Conservation (phyloP, 2,113 vertebrate species). For the Gopherus evgoodei region DNA sequence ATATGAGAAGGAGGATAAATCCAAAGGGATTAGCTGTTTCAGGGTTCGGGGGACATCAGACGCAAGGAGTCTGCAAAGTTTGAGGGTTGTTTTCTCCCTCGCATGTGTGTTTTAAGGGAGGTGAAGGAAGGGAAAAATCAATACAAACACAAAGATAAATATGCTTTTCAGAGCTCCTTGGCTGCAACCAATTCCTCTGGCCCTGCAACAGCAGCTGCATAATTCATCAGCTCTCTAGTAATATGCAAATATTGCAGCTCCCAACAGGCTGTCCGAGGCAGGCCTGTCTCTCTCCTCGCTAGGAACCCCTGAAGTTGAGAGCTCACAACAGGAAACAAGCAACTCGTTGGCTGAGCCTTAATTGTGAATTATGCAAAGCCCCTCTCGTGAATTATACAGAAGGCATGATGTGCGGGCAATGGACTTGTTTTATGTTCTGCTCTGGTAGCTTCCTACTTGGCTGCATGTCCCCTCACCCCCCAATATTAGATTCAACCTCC, state of each 20-base stretch:
- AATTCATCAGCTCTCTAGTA: conserved; percentile 50
- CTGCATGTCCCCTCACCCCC: neutral
- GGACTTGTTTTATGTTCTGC: conserved; percentile 32
- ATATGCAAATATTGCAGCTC: conserved; percentile 17
- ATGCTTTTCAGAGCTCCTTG: neutral
- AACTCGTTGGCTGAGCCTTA: conserved; percentile 7
- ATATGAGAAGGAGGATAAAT: neutral
- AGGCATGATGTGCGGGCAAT: neutral
- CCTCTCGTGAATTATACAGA: conserved; percentile 20
- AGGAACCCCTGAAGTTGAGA: neutral
- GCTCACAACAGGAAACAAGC: neutral
- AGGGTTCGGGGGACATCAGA: accelerated
- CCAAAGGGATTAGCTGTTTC: neutral
- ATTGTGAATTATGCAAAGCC: conserved; percentile 13
- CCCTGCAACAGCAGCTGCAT: conserved; percentile 12
- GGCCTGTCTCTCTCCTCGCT: neutral
- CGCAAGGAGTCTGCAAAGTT: accelerated
- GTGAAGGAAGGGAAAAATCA: neutral
- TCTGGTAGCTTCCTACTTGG: neutral
- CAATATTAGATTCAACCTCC: neutral
- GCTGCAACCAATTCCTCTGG: conserved; percentile 29
- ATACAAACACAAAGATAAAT: conserved; percentile 61
- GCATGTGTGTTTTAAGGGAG: neutral
- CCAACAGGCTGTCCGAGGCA: conserved; percentile 11
- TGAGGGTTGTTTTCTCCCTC: neutral